These are phyloP conservation scores for Austrofundulus limnaeus DNA, from an alignment of 2,113 vertebrate species.

Conservation along the genomic window DNA sequence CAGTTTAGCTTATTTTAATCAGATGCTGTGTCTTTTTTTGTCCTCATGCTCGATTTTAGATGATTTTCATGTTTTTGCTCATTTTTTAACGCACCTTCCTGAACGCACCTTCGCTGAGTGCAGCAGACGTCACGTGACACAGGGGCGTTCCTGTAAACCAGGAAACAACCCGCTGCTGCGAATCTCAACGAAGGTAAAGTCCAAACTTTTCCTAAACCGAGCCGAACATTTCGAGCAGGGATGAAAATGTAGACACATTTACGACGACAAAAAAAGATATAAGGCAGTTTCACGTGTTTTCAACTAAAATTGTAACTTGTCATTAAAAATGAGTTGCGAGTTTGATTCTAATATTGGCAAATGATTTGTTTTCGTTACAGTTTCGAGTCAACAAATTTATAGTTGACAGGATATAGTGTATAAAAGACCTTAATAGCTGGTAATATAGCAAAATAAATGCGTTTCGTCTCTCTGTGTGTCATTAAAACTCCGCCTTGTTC, in stretches of 20 bases:
- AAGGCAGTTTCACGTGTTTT: rapidly evolving
- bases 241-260: neutral
- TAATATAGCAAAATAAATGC: neutral
- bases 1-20: no score
- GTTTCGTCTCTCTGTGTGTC: neutral
- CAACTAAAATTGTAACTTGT: rapidly evolving
- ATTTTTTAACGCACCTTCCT: neutral
- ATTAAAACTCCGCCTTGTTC: conserved; percentile 35
- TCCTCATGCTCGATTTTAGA: neutral
- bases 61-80: no score
- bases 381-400: neutral
- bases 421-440: no score
- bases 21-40: neutral
- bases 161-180: conserved; percentile 42
- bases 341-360: neutral
- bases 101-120: no score
- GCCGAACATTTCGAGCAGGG: neutral
- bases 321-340: neutral
- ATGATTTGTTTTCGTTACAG: neutral
- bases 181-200: conserved; percentile 57
- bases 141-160: conserved; percentile 41
- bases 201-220: conserved; percentile 1
- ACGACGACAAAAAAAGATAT: rapidly evolving
- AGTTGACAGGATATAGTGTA: neutral
- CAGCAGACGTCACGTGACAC: conserved; percentile 55